These are phyloP conservation scores for Leptarthrus brevirostris DNA, from an alignment of 2,888 invertebrate genomes.

Conservation along the genomic window DNA sequence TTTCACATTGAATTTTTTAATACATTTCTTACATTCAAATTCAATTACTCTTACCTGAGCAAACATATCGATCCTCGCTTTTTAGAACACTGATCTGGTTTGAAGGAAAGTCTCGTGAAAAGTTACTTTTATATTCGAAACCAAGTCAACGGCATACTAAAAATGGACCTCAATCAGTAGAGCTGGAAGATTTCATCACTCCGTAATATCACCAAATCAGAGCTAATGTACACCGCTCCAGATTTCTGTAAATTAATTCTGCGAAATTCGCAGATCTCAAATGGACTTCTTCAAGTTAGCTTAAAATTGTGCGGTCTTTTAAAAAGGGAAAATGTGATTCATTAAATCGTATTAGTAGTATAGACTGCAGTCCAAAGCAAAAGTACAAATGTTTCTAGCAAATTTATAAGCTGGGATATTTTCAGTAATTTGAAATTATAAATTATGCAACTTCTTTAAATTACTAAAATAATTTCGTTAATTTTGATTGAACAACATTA, in stretches of 20 bases:
- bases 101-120: slow-evolving; percentile 63
- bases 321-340: slow-evolving; percentile 36
- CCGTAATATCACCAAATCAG: slow-evolving; percentile 31
- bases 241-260: slow-evolving; percentile 15
- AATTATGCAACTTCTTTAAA: no score
- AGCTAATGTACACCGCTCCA: slow-evolving; percentile 2
- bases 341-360: no score
- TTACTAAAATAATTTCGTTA: no score
- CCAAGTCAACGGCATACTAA: slow-evolving; percentile 47
- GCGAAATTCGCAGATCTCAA: slow-evolving; percentile 38
- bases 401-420: no score
- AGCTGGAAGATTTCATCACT: slow-evolving; percentile 48
- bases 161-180: slow-evolving; percentile 41
- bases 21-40: slow-evolving; percentile 7
- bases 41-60: slow-evolving; percentile 61
- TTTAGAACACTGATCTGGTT: slow-evolving; percentile 64
- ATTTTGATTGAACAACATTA: no score
- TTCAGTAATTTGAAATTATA: no score
- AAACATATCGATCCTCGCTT: slow-evolving; percentile 65
- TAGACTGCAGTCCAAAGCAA: no score
- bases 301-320: neutral
- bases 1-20: slow-evolving; percentile 4
- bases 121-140: slow-evolving; percentile 64
- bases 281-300: slow-evolving; percentile 26
- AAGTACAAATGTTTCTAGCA: no score